Conservation (phyloP, 2,797 vertebrate species). For the Heteromormyrus szaboi region DNA sequence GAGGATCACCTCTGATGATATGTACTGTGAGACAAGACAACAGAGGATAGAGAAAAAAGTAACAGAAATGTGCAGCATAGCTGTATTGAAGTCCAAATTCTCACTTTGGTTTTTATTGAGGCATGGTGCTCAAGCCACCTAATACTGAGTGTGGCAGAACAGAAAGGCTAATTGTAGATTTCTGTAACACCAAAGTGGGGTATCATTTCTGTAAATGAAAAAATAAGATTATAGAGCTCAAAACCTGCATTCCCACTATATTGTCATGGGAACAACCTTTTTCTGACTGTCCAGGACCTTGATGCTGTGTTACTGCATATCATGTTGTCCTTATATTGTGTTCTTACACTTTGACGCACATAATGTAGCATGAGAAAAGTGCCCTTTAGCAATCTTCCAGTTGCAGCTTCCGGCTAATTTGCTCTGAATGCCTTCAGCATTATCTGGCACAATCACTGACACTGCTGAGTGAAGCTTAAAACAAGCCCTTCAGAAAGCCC, state of each 20-base stretch:
- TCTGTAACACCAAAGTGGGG: background rate
- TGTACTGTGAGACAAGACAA: background rate
- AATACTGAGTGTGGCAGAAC: background rate
- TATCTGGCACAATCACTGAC: background rate
- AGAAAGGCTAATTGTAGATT: background rate
- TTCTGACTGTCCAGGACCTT: background rate
- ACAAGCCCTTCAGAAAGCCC: background rate
- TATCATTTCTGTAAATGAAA: background rate
- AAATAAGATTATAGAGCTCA: background rate
- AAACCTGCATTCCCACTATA: background rate
- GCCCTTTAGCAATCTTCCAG: background rate
- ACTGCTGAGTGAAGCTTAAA: background rate
- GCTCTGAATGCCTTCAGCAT: background rate
- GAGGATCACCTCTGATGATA: background rate
- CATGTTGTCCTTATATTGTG: background rate
- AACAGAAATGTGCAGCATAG: background rate
- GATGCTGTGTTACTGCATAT: background rate
- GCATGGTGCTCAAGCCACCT: background rate
- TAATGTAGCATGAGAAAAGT: slow-evolving; percentile 3
- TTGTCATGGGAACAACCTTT: background rate
- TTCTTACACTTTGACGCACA: background rate
- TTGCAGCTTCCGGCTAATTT: background rate
- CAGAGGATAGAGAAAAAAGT: background rate
- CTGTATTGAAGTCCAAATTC: background rate
- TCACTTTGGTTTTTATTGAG: background rate